Evolutionary conservation across 2,113 vertebrate species (phyloP), one percentile per base, ranked within the genome.

Genomic region (Plestiodon gilberti): DNA sequence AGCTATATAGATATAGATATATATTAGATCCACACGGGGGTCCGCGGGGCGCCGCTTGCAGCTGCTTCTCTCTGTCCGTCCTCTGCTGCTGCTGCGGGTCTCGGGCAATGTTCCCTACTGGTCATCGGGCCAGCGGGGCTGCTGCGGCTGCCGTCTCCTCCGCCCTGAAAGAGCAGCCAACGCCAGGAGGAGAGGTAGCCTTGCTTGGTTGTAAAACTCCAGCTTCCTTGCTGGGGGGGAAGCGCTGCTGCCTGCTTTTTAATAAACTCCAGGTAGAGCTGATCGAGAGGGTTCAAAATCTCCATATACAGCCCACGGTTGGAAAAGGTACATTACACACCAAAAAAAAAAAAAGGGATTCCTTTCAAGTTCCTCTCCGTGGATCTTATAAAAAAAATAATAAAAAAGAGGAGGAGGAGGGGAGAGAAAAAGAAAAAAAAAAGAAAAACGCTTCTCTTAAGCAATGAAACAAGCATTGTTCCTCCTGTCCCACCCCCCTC

Each of bases 381-480:
- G 89, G 93, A 93, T 90, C 95, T 96, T 95, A 95, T 94, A 96
- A 96, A 96, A 96, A 96, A 96, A 97, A 93, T 95, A 94, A 96
- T 95, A 95, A 97, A 89, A 33, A 20, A 23, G 3, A 13, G 55
- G 33, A 90, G 84, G 74, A 84, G 83, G 78, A 43, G 57, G 1
- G 3, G 3, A n/a, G 23, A 3, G 52, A 86, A 81, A 88, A 88
- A 87, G 57, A 62, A 80, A 85, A 84, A 93, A 94, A 94, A 94
- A 17, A 65, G 57, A 57, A 82, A 69, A 28, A 70, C 61, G n/a
- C 55, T 6, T 11, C 97, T 97, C 94, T 92, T 95, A 90, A 91
- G 96, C 96, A 95, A 98, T 98, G 98, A 98, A 99, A 97, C 97
- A 91, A 95, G 97, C 97, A 98, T 98, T 99, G 98, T 98, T 97